Evolutionary conservation across 2,797 vertebrate genomes (phyloP).

Genomic region (Tympanoctomys barrerae): DNA sequence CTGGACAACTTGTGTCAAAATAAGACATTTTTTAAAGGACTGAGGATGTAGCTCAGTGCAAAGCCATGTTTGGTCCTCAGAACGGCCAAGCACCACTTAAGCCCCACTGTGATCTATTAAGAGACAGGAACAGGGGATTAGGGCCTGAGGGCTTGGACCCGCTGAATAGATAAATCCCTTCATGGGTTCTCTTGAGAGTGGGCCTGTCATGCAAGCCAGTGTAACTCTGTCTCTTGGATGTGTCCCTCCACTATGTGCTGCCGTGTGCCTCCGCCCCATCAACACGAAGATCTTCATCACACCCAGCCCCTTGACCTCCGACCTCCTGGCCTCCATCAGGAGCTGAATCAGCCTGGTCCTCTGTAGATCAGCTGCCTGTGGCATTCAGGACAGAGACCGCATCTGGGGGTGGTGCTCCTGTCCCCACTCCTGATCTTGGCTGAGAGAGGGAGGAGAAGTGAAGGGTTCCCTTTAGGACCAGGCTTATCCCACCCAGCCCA

Average conservation of each 20-base stretch:
- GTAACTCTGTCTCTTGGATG: neutral
- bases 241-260: neutral
- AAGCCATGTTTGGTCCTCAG: no score
- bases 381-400: neutral
- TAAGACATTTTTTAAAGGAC: no score
- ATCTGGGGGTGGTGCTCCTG: neutral
- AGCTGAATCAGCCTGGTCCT: neutral
- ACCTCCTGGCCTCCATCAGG: neutral
- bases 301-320: neutral
- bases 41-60: no score
- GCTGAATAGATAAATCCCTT: no score
- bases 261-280: neutral
- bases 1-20: no score
- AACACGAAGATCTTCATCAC: neutral
- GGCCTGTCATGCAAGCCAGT: neutral
- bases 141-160: no score
- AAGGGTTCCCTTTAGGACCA: neutral
- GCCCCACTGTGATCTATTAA: no score
- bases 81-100: no score
- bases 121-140: no score
- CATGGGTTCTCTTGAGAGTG: neutral
- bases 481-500: neutral
- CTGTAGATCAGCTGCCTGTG: neutral
- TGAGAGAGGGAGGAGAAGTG: neutral
- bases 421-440: neutral